phyloP scores from a whole-genome alignment of 1,140 invertebrate species.

The Micrasema minimum region DNA sequence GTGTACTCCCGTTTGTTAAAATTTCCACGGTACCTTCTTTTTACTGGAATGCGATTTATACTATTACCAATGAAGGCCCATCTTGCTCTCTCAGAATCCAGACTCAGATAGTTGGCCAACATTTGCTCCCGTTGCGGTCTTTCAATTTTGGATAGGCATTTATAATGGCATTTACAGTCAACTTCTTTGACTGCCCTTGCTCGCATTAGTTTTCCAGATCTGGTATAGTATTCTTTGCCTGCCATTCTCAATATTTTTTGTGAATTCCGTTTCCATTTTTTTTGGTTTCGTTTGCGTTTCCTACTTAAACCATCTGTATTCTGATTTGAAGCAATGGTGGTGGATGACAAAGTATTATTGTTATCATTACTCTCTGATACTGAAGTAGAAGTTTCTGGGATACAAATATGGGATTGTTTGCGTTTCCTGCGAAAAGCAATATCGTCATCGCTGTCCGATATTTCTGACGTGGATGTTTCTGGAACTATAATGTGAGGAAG shows the following conservation, averaged over 20 bases:
- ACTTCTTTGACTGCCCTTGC: background rate
- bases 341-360: background rate
- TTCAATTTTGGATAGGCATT: background rate
- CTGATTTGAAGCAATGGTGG: background rate
- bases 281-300: too few species aligned
- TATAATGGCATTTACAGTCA: background rate
- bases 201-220: background rate
- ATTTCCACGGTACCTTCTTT: conserved; percentile 2
- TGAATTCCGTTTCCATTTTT: background rate
- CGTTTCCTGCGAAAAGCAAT: too few species aligned
- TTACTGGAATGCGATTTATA: conserved; percentile 11
- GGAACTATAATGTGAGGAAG: background rate
- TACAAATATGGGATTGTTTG: too few species aligned
- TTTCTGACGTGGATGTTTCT: background rate
- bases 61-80: conserved; percentile 13
- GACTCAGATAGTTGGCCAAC: background rate
- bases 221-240: background rate
- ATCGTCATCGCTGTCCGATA: too few species aligned
- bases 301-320: background rate
- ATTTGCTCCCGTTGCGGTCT: background rate
- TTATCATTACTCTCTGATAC: too few species aligned
- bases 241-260: background rate
- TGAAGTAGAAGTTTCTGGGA: too few species aligned
- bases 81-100: conserved; percentile 11
- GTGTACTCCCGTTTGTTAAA: background rate